Evolutionary conservation across 1,140 invertebrate genomes (phyloP), one percentile per base, ranked within the genome.

Genomic region (Musca vetustissima): DNA sequence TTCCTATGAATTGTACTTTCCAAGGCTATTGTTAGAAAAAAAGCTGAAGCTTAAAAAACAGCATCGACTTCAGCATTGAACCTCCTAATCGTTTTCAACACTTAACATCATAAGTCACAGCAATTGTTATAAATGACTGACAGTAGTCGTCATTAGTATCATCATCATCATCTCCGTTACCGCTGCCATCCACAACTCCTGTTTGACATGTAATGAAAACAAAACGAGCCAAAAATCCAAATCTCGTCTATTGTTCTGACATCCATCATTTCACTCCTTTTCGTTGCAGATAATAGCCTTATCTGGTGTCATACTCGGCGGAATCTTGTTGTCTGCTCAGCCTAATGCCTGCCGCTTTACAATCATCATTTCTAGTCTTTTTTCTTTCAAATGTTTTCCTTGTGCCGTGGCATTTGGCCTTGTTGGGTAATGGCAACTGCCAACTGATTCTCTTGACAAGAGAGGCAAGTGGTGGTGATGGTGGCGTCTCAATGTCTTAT

Each of bases 111-210:
- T 73, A 80, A 80, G 78, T 80, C 78, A 80, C 78, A 80, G 78
- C 78, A 78, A 80, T 80, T 80, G 78, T 80, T 78, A 80, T 80
- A 80, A 80, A 80, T 80, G 78, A 80, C 78, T 77, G 78, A 77
- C 78, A 80, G 65, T 32, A 66, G 64, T 47, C 53, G 53, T 52
- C 64, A 48, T 13, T 47, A 61, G 22, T 24, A 52, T 17, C 64
- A 52, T 66, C 47, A 28, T 66, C 19, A 47, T 65, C 21, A 25
- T 48, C 47, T 48, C 19, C 36, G 22, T 32, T 47, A 11, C 11
- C 32, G n/a, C 11, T 25, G 47, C 28, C 28, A 32, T 4, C 28
- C 28, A 3, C 28, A 32, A 43, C 11, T 43, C 36, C 36, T 28
- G 28, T 28, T 8, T 8, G 36, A 13, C 36, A 43, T 7, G 13